Evolutionary conservation across 2,113 vertebrate genomes (phyloP), one percentile per base, ranked within the genome.

Genomic region (Himantopus leucocephalus): DNA sequence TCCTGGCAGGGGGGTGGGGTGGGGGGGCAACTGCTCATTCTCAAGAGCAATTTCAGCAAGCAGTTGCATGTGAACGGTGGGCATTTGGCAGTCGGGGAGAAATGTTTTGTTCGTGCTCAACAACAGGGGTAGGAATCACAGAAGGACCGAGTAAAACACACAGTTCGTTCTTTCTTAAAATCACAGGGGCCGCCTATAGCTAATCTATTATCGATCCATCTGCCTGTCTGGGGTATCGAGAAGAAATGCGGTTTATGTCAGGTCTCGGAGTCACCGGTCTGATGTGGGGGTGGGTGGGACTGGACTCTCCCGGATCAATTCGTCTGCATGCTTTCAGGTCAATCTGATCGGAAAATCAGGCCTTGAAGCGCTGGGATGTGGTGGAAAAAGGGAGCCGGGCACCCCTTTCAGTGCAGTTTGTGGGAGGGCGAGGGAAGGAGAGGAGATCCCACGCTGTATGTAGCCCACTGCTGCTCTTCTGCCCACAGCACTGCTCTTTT

Each of bases 171-270:
- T 70, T 74, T 62, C 82, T 81, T 81, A 71, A 90, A 85, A 91
- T 62, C 35, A 47, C 6, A 3, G 14, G 47, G 19, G 18, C 18
- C 1, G 8, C 29, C 53, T 88, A 71, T 55, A 84, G 78, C 35
- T 93, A 74, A 94, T 95, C 67, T 91, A 12, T 60, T 89, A 67
- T 88, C 15, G 60, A 93, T 90, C 78, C 37, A 35, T 81, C 59
- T 70, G 53, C 37, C 19, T 52, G 29, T 88, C 63, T 58, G 32
- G 45, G 39, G 30, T 63, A 77, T 43, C 4, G 55, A 85, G 75
- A 73, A 77, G 82, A 91, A 71, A 66, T 3, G 58, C 9, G 48
- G 41, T 48, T 87, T 76, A 12, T 66, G 41, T 68, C 53, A 89
- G 50, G 45, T 90, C 75, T 92, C 7, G 7, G 75, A 88, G 41